phyloP scores from a whole-genome alignment of 2,113 vertebrate species.

The Brachypteracias leptosomus region DNA sequence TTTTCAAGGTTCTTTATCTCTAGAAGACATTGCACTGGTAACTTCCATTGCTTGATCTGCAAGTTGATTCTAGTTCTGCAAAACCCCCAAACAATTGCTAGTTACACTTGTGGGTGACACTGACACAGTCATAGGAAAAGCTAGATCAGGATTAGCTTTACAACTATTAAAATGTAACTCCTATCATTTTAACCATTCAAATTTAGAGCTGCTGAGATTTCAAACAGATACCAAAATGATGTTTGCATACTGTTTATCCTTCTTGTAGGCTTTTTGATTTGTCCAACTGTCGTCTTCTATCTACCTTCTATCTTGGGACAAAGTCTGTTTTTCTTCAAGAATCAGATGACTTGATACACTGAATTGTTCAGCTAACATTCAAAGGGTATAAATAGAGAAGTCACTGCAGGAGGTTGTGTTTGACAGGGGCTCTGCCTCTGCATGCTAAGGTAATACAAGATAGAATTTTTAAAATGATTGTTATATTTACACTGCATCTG shows the following conservation, averaged over 20 bases:
- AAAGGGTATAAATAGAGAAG: neutral
- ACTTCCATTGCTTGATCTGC: neutral
- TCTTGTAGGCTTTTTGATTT: neutral
- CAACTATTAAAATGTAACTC: neutral
- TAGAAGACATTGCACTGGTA: neutral
- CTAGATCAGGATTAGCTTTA: neutral
- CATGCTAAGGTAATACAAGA: neutral
- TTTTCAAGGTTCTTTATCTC: neutral
- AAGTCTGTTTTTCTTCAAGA: neutral
- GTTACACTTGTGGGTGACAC: neutral
- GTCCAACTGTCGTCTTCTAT: neutral
- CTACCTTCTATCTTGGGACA: neutral
- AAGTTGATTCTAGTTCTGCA: neutral
- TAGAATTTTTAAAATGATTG: accelerated
- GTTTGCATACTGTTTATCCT: neutral
- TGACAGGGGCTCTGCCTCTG: neutral
- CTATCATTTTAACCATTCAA: neutral
- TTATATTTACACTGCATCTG: neutral
- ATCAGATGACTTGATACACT: neutral
- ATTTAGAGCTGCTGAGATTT: neutral
- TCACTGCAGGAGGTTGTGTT: neutral
- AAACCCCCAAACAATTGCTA: neutral
- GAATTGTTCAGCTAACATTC: neutral
- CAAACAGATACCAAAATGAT: neutral
- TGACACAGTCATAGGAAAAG: neutral